Percentiles rank a stretch among this genome's conserved stretches.
phyloP scores from a whole-genome alignment of 2,113 vertebrate species.

The Tetrax tetrax region DNA sequence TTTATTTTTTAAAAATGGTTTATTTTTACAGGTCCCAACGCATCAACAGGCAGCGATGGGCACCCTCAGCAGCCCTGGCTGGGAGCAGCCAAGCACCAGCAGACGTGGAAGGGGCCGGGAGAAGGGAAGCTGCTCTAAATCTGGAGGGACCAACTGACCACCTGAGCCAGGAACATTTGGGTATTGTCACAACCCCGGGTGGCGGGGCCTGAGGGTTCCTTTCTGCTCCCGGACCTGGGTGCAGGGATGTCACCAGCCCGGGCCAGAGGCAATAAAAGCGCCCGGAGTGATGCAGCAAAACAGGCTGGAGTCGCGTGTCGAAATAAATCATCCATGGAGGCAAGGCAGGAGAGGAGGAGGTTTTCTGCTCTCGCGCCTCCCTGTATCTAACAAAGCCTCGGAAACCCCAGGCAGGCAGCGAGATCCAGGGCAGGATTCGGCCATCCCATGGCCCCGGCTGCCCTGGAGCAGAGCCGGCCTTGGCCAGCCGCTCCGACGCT shows the following conservation, averaged over 20 bases:
- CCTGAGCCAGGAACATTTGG: neutral
- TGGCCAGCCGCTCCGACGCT: fast-evolving
- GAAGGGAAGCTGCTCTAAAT: neutral
- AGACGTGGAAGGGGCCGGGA: neutral
- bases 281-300: slow-evolving; percentile 68
- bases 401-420: neutral
- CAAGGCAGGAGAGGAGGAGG: slow-evolving; percentile 44
- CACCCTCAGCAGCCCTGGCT: fast-evolving
- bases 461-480: neutral
- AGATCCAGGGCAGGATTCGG: fast-evolving
- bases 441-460: fast-evolving
- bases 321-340: slow-evolving; percentile 65
- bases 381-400: slow-evolving; percentile 23
- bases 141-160: neutral
- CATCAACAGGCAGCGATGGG: neutral
- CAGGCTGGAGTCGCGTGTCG: slow-evolving; percentile 29
- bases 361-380: neutral
- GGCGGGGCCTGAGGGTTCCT: neutral
- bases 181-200: fast-evolving
- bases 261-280: slow-evolving; percentile 28
- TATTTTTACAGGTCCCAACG: neutral
- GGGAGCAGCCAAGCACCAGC: neutral
- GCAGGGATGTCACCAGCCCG: neutral
- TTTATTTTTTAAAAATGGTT: neutral
- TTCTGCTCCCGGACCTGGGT: neutral